A percentile compares a stretch with the other conserved stretches of the same genome.
Evolutionary conservation across 2,797 vertebrate species (phyloP).

Genomic region (Champsocephalus esox): DNA sequence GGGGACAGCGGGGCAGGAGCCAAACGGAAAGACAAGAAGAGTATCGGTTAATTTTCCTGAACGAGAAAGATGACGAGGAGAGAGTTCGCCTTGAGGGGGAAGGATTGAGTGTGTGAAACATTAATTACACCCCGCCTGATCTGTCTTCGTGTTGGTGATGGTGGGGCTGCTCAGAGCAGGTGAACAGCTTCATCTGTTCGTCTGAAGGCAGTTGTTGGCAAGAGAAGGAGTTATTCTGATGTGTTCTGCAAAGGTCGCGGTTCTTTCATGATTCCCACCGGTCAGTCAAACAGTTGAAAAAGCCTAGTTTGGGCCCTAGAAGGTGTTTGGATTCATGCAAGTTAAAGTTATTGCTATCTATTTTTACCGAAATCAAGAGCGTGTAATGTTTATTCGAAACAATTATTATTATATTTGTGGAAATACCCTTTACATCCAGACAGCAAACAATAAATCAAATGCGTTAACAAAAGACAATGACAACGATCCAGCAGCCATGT

Average conservation of each 20-base stretch:
- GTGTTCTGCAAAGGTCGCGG: conserved; percentile 29
- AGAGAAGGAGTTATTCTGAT: conserved; percentile 46
- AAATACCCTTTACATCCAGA: too few relatives aligned
- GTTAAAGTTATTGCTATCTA: too few relatives aligned
- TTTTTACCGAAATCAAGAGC: too few relatives aligned
- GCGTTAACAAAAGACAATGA: too few relatives aligned
- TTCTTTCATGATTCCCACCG: not conserved
- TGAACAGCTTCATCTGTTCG: conserved; percentile 58
- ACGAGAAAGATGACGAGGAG: conserved; percentile 63
- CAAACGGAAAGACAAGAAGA: conserved; percentile 70
- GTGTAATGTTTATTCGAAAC: too few relatives aligned
- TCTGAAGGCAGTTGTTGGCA: conserved; percentile 49
- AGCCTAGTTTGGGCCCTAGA: too few relatives aligned
- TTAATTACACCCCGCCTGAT: conserved; percentile 75
- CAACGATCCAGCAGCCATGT: too few relatives aligned
- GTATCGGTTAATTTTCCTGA: conserved; percentile 75
- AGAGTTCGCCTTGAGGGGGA: conserved; percentile 70
- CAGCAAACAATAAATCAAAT: too few relatives aligned
- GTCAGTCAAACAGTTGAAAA: too few relatives aligned
- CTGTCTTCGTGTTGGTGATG: conserved; percentile 53
- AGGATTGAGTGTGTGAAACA: conserved; percentile 77
- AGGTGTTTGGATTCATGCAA: too few relatives aligned
- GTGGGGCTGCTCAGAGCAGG: conserved; percentile 60
- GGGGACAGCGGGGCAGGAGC: conserved; percentile 77
- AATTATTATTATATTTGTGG: too few relatives aligned